Conservation (phyloP, 1,140 invertebrate species). For the Lanistes nyassanus region DNA sequence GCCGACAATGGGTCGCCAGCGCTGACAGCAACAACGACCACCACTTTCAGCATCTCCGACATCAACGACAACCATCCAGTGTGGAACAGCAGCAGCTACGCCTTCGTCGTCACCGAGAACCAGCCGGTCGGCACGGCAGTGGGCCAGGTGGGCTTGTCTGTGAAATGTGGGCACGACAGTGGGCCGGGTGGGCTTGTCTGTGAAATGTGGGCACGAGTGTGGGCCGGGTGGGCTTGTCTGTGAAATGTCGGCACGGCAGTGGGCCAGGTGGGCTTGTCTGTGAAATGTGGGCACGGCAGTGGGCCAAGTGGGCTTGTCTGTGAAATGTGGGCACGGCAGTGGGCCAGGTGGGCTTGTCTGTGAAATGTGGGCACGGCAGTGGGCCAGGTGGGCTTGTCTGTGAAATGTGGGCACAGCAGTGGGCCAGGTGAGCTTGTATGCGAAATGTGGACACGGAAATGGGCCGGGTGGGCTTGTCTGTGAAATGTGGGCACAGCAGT, state of each 20-base stretch:
- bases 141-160: conserved; percentile 26
- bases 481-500: conserved; percentile 30
- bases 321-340: no score
- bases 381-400: conserved; percentile 26
- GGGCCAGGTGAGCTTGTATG: no score
- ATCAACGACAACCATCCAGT: conserved; percentile 47
- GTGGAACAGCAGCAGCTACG: conserved; percentile 30
- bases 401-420: no score
- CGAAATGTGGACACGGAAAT: no score
- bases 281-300: no score
- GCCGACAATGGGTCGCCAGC: conserved; percentile 39
- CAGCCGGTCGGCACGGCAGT: conserved; percentile 28
- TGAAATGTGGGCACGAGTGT: no score
- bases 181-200: no score
- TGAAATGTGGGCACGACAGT: no score
- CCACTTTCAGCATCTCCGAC: conserved; percentile 38
- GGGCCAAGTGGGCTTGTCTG: no score
- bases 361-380: conserved; percentile 30
- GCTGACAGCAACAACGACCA: conserved; percentile 26
- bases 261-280: conserved; percentile 26
- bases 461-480: no score
- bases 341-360: no score
- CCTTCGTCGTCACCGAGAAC: conserved; percentile 42
- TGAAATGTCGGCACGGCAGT: conserved; percentile 30
- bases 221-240: no score